Evolutionary conservation across 2,113 vertebrate genomes (phyloP), one percentile per base, ranked within the genome.

Genomic region (Planiliza haematocheilus): DNA sequence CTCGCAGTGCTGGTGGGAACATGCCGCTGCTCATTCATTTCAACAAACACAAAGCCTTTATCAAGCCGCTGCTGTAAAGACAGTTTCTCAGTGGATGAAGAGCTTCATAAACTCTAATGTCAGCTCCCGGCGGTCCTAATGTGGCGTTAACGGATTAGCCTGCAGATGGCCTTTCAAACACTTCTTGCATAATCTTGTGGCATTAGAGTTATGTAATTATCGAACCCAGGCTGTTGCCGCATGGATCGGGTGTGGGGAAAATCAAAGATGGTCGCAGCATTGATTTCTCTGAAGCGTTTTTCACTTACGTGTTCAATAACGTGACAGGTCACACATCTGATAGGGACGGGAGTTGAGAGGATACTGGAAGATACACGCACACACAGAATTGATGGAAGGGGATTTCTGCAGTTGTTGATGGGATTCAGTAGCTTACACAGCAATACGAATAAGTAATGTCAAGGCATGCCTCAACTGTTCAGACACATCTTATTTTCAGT

Each of bases 201-300:
- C 75, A 60, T 86, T 86, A 74, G 57, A 30, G 66, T 90, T 88
- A 81, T 77, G 71, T 85, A 77, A 91, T 86, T 83, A 91, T 91
- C 46, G 73, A 90, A 69, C 72, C 39, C 34, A 10, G 39, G 70
- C 74, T 38, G 70, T 18, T 77, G 53, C 59, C 43, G 21, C 55
- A 49, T 20, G 59, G 39, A 42, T 53, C 72, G 16, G n/a, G 71
- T 51, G 61, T 70, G 70, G 66, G 69, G 36, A 60, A 76, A 85
- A 88, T 93, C 89, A 81, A 90, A 87, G 62, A 68, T 77, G 75
- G 87, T 74, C 18, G 78, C 84, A 49, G 51, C 67, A 91, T 91
- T 70, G 88, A 93, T 88, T 64, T 10, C 60, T 52, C 34, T 6
- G 50, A 78, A 76, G 81, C 72, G n/a, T 89, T 90, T 90, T 86